Evolutionary conservation across 1,140 invertebrate species (phyloP).

Genomic region (Polypedilum pembai): DNA sequence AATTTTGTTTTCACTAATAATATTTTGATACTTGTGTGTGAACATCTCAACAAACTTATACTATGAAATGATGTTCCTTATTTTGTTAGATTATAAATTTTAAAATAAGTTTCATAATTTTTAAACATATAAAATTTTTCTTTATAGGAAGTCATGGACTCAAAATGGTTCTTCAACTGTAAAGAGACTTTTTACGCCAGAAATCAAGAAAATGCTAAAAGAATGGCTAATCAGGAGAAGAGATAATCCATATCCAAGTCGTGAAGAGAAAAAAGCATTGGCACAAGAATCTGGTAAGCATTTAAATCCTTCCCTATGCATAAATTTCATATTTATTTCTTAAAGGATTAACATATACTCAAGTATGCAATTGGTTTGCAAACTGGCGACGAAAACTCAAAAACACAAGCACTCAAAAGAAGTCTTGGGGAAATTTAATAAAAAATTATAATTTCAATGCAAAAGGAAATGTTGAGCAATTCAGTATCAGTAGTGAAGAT

Average conservation of each 20-base stretch:
- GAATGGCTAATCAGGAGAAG: conserved; percentile 61
- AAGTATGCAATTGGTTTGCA: conserved; percentile 71
- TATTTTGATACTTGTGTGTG: too few species aligned
- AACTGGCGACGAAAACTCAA: conserved; percentile 66
- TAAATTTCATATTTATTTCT: not conserved
- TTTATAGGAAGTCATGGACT: conserved; percentile 40
- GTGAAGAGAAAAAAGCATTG: conserved; percentile 61
- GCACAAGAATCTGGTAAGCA: conserved; percentile 60
- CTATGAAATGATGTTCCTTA: too few species aligned
- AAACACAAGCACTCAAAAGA: conserved; percentile 56
- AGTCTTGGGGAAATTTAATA: conserved; percentile 62
- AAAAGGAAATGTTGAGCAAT: conserved; percentile 63
- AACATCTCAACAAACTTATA: too few species aligned
- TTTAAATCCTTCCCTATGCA: conserved; percentile 39
- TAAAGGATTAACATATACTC: conserved; percentile 29
- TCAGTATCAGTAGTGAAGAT: conserved; percentile 64
- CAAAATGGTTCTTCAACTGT: conserved; percentile 44
- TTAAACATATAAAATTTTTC: not conserved
- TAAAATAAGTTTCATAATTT: too few species aligned
- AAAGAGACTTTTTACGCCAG: conserved; percentile 62
- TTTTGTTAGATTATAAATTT: too few species aligned
- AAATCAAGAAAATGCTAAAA: conserved; percentile 63
- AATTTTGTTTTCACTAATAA: not conserved
- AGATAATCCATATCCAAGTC: conserved; percentile 64
- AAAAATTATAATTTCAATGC: conserved; percentile 64